A percentile compares a stretch with the other conserved stretches of the same genome.
phyloP scores from a whole-genome alignment of 2,888 invertebrate species.

The Lithodes maja region DNA sequence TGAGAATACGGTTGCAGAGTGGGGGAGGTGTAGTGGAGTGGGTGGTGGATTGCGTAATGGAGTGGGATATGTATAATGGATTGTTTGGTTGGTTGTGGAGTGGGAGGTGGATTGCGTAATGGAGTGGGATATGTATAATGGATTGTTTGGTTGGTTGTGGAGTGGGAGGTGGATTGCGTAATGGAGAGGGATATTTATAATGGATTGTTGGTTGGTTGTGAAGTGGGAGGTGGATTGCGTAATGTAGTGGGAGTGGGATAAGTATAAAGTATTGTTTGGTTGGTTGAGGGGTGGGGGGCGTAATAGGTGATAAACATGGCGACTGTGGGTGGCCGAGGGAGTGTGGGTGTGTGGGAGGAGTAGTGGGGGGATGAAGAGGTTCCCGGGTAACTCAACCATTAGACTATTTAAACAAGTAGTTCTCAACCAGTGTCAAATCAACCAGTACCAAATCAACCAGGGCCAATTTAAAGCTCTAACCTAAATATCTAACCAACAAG shows the following conservation, averaged over 20 bases:
- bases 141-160: background rate
- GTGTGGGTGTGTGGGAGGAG: too few species aligned
- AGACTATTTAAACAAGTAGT: too few species aligned
- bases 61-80: background rate
- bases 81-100: background rate
- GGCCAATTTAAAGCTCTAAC: too few species aligned
- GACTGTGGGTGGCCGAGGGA: too few species aligned
- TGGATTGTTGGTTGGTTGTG: background rate
- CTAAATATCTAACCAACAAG: too few species aligned
- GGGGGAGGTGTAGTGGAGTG: constrained; percentile 2
- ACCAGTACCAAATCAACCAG: too few species aligned
- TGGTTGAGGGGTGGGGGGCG: background rate
- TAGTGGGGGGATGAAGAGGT: too few species aligned
- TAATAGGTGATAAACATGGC: too few species aligned
- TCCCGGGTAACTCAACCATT: too few species aligned
- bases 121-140: background rate
- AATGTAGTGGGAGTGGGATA: background rate
- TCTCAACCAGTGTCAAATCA: too few species aligned
- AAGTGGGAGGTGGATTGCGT: background rate
- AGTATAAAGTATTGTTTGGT: background rate
- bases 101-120: background rate
- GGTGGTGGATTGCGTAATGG: background rate
- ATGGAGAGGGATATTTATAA: background rate
- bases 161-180: background rate
- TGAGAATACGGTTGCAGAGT: background rate